Evolutionary conservation across 2,113 vertebrate species (phyloP).

Genomic region (Todiramphus chloris): DNA sequence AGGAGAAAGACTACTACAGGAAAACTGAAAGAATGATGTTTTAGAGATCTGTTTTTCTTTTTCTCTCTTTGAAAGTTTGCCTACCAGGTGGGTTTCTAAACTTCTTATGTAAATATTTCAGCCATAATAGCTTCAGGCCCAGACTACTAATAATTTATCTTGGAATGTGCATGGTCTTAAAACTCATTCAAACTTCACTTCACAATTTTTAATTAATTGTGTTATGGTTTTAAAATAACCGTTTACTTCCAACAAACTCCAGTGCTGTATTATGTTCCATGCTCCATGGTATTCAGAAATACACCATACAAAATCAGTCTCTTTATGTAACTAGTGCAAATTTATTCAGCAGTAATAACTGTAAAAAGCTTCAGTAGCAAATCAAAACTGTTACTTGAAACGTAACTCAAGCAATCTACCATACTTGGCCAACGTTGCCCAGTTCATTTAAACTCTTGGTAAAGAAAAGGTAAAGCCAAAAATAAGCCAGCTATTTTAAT

Average conservation of each 20-base stretch:
- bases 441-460: background rate
- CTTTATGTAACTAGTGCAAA: background rate
- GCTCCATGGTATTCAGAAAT: background rate
- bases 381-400: conserved; percentile 11
- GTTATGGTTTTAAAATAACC: conserved; percentile 7
- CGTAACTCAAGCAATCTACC: background rate
- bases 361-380: background rate
- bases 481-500: background rate
- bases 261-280: background rate
- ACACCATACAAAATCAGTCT: background rate
- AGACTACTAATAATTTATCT: conserved; percentile 12
- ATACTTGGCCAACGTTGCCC: background rate
- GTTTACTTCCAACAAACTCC: background rate
- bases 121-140: conserved; percentile 16
- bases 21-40: background rate
- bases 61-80: background rate
- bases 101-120: conserved; percentile 32
- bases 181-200: conserved; percentile 35
- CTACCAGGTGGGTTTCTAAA: conserved; percentile 38
- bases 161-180: conserved; percentile 21
- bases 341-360: conserved; percentile 31
- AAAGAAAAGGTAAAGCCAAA: background rate
- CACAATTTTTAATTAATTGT: conserved; percentile 7
- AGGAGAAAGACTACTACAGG: background rate
- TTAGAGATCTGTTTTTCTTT: background rate